Base-by-base conservation (phyloP, 2,113 vertebrate species). In the Macrotis lagotis region DNA sequence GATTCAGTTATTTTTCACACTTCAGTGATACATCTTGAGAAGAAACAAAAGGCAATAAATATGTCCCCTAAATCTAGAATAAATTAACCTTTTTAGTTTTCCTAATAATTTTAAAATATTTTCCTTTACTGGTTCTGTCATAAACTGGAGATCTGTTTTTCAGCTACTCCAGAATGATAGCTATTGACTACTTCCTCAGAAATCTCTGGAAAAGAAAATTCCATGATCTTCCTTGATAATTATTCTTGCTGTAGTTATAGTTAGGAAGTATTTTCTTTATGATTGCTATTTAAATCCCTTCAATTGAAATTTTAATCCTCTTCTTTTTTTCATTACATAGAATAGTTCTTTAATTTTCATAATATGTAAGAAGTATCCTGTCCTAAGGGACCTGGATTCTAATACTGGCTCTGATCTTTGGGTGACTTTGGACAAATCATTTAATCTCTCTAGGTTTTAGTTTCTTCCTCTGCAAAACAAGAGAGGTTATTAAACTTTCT, bases 321-420 rank as follows among this genome's bases (percentile, higher is more conserved):
- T n/a, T 37, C 44, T 44, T n/a, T n/a, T 22, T 16, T 74, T n/a
- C 66, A 74, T 74, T 74, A 16, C 66, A 74, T 16, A 22, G 66
- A 74, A 2, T 74, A n/a, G 37, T 74, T n/a, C 31, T 74, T 74
- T n/a, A 59, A 10, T 93, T n/a, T 94, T 95, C 49, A 83, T 91
- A 91, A 89, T 94, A 91, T 95, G n/a, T 95, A 91, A 94, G 93
- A 66, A 19, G 3, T 95, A 95, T 25, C 96, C 94, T 91, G 37
- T n/a, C n/a, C n/a, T n/a, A 50, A n/a, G n/a, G 22, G 16, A 44
- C 37, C 1, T 83, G 37, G 37, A 44, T 83, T 83, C 16, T 83
- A 7, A 22, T 74, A 5, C 16, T 83, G 16, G 19, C 19, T 44
- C 37, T 83, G 16, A 14, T 83, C 66, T 83, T n/a, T 83, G 37